Conservation (phyloP, 2,113 vertebrate genomes). For the Empidonax alnorum region DNA sequence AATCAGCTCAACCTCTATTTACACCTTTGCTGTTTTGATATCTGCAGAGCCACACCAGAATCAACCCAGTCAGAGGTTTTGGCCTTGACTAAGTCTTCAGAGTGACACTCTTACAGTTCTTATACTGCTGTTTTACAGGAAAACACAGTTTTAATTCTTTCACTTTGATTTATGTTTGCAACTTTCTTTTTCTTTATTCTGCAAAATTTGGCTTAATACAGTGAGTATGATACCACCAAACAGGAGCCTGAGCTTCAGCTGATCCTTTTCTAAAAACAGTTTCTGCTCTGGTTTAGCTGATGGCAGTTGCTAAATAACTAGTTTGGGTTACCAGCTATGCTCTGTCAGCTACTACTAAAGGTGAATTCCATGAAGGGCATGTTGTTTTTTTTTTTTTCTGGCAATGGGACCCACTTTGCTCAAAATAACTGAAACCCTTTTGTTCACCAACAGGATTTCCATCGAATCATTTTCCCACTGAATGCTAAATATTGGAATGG, state of each 20-base stretch:
- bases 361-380: slow-evolving; percentile 24
- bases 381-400: background rate
- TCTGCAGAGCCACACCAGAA: background rate
- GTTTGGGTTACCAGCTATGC: slow-evolving; percentile 13
- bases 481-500: background rate
- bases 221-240: slow-evolving; percentile 16
- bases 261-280: slow-evolving; percentile 22
- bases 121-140: background rate
- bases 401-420: background rate
- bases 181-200: slow-evolving; percentile 21
- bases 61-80: background rate
- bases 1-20: background rate
- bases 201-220: background rate
- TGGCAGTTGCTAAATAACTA: background rate
- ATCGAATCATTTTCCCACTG: background rate
- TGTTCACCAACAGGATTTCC: background rate
- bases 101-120: background rate
- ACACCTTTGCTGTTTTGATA: background rate
- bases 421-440: background rate
- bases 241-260: background rate
- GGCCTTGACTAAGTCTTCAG: background rate
- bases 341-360: slow-evolving; percentile 14
- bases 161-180: background rate
- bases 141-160: background rate
- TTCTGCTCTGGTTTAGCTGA: slow-evolving; percentile 34